Conservation (phyloP, 2,888 invertebrate species). For the Ceratothoa steindachneri region DNA sequence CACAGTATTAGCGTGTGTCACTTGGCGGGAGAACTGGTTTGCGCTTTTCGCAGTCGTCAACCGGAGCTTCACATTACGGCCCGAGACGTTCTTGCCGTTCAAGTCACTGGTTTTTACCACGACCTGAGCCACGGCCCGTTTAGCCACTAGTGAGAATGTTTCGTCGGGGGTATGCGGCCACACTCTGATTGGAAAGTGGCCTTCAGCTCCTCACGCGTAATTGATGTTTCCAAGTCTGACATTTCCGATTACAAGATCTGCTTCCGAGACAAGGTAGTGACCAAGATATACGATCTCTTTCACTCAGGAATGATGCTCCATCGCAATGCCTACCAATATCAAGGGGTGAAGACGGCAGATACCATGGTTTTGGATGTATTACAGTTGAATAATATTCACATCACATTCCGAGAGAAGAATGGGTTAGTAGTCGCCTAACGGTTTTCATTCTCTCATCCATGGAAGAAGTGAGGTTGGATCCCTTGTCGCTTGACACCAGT, state of each 20-base stretch:
- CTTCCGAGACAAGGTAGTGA: not conserved
- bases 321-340: not conserved
- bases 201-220: not conserved
- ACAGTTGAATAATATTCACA: no score
- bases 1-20: slow-evolving; percentile 60
- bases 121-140: slow-evolving; percentile 69
- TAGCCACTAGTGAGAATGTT: slow-evolving; percentile 63
- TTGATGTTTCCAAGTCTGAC: not conserved
- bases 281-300: not conserved
- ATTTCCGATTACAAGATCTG: not conserved
- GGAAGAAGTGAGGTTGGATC: no score
- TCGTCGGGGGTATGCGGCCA: slow-evolving; percentile 50
- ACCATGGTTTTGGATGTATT: no score
- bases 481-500: no score
- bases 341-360: not conserved
- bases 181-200: slow-evolving; percentile 31
- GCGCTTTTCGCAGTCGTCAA: slow-evolving; percentile 53
- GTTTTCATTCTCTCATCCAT: no score
- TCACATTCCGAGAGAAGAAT: no score
- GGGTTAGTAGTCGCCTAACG: no score
- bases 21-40: slow-evolving; percentile 56
- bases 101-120: slow-evolving; percentile 65
- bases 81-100: slow-evolving; percentile 58
- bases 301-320: not conserved
- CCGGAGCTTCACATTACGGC: slow-evolving; percentile 55